These are phyloP conservation scores for Megaleporinus macrocephalus DNA, from an alignment of 2,113 vertebrate genomes.

Conservation along the genomic window DNA sequence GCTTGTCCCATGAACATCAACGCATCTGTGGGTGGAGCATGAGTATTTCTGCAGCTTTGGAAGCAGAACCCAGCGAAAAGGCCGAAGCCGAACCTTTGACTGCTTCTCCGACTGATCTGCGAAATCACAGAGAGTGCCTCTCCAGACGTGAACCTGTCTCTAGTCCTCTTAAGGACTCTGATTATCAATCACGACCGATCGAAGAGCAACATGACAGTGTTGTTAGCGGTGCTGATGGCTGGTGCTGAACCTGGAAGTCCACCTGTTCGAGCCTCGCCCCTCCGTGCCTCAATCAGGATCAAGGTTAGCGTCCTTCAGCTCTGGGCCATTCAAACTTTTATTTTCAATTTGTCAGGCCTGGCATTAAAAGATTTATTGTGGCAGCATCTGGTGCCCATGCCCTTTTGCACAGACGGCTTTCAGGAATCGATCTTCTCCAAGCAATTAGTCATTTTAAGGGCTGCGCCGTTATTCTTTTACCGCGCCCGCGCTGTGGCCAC, in stretches of 20 bases:
- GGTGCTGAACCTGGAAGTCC: slow-evolving; percentile 66
- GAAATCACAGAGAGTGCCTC: slow-evolving; percentile 34
- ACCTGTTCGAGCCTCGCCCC: slow-evolving; percentile 58
- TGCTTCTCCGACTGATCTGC: background rate
- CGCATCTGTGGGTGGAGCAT: too few species aligned
- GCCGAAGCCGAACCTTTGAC: too few species aligned
- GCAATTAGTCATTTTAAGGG: slow-evolving; percentile 52
- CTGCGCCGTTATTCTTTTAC: slow-evolving; percentile 30
- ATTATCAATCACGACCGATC: slow-evolving; percentile 72
- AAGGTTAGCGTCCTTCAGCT: slow-evolving; percentile 62
- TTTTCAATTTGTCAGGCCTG: slow-evolving; percentile 37
- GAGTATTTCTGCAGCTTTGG: too few species aligned
- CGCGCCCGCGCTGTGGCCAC: background rate
- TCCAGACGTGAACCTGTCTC: slow-evolving; percentile 19
- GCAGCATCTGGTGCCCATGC: slow-evolving; percentile 7
- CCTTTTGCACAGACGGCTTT: slow-evolving; percentile 38
- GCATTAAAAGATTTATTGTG: slow-evolving; percentile 43
- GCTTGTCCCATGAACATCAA: too few species aligned
- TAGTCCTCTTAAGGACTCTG: slow-evolving; percentile 65
- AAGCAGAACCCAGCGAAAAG: too few species aligned
- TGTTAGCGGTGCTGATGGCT: slow-evolving; percentile 53
- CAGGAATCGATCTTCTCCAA: slow-evolving; percentile 43
- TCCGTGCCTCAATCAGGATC: slow-evolving; percentile 63
- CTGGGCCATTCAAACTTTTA: slow-evolving; percentile 35
- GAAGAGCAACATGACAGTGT: slow-evolving; percentile 64